These are phyloP conservation scores for Cantharis rustica DNA, from an alignment of 2,888 invertebrate species.

Conservation along the genomic window DNA sequence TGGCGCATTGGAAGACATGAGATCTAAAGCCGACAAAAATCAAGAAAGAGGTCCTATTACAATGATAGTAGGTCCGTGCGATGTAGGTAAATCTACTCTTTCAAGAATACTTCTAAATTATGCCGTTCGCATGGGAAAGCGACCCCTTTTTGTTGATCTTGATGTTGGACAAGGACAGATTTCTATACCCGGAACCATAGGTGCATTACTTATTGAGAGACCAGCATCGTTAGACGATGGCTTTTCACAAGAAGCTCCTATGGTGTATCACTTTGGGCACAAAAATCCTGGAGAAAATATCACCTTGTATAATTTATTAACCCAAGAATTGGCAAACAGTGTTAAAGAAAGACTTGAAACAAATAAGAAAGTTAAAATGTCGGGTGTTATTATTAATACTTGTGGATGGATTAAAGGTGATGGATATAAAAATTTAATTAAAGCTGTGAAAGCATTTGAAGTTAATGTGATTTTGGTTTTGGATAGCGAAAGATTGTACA, in stretches of 20 bases:
- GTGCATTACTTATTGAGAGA: conserved; percentile 87
- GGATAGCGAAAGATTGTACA: conserved; percentile 95
- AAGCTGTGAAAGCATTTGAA: conserved; percentile 92
- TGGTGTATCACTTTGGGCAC: conserved; percentile 94
- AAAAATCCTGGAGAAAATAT: conserved; percentile 76
- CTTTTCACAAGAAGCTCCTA: conserved; percentile 89
- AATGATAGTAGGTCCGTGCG: conserved; percentile 92
- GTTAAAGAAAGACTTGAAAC: conserved; percentile 82
- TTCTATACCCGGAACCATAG: conserved; percentile 90
- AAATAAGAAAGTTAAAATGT: conserved; percentile 77
- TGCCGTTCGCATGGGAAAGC: conserved; percentile 85
- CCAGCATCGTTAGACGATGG: conserved; percentile 95
- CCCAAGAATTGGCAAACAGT: conserved; percentile 83
- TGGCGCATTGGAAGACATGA: conserved; percentile 88
- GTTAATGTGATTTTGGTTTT: conserved; percentile 94
- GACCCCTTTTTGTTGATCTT: conserved; percentile 92
- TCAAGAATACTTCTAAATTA: conserved; percentile 86
- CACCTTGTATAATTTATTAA: conserved; percentile 81
- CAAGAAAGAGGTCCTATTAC: conserved; percentile 79
- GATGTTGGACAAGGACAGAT: conserved; percentile 96
- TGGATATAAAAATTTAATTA: conserved; percentile 86
- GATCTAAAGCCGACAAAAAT: conserved; percentile 78
- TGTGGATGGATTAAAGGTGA: conserved; percentile 96
- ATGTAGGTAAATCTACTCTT: conserved; percentile 96
- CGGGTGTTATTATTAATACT: conserved; percentile 86